Evolutionary conservation across 2,797 vertebrate genomes (phyloP).

Genomic region (Acanthurus leucopareius): DNA sequence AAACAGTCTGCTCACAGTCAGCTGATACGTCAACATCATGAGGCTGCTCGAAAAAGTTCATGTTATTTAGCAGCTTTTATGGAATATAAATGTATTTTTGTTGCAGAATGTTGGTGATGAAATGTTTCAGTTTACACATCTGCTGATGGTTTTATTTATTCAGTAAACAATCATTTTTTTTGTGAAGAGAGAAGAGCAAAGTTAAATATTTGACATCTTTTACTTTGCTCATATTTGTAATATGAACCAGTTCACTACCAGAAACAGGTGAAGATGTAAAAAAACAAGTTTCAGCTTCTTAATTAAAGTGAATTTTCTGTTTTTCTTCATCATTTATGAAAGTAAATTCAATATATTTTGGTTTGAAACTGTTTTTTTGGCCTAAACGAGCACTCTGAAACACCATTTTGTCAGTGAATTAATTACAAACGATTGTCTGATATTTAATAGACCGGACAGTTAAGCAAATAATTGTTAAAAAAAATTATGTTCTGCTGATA

Average conservation of each 20-base stretch:
- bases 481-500: neutral
- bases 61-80: neutral
- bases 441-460: neutral
- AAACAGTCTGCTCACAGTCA: conserved; percentile 63
- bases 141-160: too few relatives aligned
- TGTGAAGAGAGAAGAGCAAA: neutral
- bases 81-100: neutral
- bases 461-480: neutral
- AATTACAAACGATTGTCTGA: neutral
- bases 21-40: conserved; percentile 43
- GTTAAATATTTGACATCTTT: too few relatives aligned
- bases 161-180: neutral
- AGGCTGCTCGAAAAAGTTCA: conserved; percentile 2
- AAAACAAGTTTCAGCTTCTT: too few relatives aligned
- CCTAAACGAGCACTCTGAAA: too few relatives aligned
- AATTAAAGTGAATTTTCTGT: neutral
- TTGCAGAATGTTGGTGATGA: neutral
- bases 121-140: too few relatives aligned
- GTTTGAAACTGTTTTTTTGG: too few relatives aligned
- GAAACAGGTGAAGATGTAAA: too few relatives aligned
- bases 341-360: neutral
- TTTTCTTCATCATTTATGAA: neutral
- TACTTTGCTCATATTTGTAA: too few relatives aligned
- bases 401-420: too few relatives aligned
- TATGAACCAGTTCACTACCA: too few relatives aligned